Evolutionary conservation across 2,797 vertebrate genomes (phyloP).

Genomic region (Oreonectes daqikongensis): DNA sequence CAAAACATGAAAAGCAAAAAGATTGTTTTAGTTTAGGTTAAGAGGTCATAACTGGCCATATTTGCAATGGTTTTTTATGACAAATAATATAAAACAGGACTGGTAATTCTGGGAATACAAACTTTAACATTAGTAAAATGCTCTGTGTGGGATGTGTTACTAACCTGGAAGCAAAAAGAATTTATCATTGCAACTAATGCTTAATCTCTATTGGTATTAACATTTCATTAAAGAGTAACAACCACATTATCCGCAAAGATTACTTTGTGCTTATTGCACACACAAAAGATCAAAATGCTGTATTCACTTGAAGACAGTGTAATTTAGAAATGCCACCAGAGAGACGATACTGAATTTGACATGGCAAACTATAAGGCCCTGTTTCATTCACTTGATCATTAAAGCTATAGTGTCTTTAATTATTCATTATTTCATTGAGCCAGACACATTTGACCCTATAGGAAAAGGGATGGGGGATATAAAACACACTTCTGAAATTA

Average conservation of each 20-base stretch:
- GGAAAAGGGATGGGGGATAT: too few relatives aligned
- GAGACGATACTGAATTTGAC: slow-evolving; percentile 11
- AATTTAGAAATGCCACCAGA: background rate
- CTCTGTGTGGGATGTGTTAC: background rate
- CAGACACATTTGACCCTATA: too few relatives aligned
- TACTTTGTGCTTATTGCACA: background rate
- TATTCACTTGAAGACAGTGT: background rate
- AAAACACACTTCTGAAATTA: too few relatives aligned
- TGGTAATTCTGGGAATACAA: background rate
- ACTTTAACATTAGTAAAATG: background rate
- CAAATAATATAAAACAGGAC: background rate
- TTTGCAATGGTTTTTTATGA: background rate
- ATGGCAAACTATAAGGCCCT: background rate
- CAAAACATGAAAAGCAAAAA: too few relatives aligned
- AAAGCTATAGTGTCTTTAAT: background rate
- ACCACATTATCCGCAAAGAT: background rate
- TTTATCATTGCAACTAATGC: background rate
- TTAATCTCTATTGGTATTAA: background rate
- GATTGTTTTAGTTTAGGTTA: background rate
- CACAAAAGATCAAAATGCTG: background rate
- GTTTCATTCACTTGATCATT: background rate
- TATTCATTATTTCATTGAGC: too few relatives aligned
- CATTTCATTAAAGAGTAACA: slow-evolving; percentile 1
- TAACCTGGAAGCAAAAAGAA: background rate
- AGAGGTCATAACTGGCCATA: background rate